A percentile compares a stretch with the other conserved stretches of the same genome.
Conservation (phyloP, 64 coral and sea anemone species). For the Trachythela sp. region DNA sequence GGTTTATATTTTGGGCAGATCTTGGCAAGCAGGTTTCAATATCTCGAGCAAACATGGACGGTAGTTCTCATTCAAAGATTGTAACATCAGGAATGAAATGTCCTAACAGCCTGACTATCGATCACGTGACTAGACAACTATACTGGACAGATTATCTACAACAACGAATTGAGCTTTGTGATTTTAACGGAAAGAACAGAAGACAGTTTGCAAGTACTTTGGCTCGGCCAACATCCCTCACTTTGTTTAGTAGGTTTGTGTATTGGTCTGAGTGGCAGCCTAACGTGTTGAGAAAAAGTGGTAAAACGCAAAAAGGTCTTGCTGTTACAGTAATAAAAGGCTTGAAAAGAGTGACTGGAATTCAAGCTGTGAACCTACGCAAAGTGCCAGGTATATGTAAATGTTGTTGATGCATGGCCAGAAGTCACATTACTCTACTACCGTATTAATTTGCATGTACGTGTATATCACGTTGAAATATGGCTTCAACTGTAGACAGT, state of each 20-base stretch:
- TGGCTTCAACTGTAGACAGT: too few species aligned
- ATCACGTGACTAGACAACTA: background rate
- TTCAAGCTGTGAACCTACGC: background rate
- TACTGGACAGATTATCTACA: background rate
- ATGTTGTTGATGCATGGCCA: too few species aligned
- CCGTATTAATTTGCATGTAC: too few species aligned
- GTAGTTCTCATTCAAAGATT: background rate
- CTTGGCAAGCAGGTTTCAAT: background rate
- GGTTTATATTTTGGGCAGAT: background rate
- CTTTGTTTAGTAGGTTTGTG: background rate
- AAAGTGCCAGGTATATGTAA: background rate
- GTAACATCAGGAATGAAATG: background rate
- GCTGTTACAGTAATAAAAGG: background rate
- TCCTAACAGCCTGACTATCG: background rate
- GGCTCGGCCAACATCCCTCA: background rate
- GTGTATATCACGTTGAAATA: too few species aligned
- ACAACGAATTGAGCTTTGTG: background rate
- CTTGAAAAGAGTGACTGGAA: background rate
- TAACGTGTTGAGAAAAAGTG: background rate
- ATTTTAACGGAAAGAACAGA: background rate
- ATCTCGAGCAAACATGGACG: background rate
- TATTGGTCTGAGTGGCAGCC: background rate
- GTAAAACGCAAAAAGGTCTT: background rate
- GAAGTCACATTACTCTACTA: too few species aligned
- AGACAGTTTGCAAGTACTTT: background rate